Base-by-base conservation (phyloP, 2,888 invertebrate species). In the Malachius bipustulatus region DNA sequence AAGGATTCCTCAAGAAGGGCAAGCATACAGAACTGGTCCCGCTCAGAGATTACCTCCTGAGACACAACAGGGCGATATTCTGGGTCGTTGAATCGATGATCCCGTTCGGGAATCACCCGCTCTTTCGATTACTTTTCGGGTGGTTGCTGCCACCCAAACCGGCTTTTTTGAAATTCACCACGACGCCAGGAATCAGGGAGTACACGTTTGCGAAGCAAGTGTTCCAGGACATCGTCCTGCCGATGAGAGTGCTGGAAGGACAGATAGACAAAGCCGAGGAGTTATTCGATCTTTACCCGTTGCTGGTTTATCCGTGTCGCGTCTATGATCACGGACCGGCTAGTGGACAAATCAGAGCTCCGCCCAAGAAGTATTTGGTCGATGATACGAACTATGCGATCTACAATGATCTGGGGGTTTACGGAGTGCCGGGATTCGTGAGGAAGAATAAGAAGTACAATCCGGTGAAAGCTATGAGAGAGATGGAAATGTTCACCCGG, bases 51-150 rank as follows among this genome's bases (percentile, higher is more conserved):
- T 79, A 79, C 49, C 56, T 79, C 10, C 51, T 78, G 1, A 60
- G 78, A 14, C 77, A 79, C 51, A 74, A 77, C 49, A 60, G 77
- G 46, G 69, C 77, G 2, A 78, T 79, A 35, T 79, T 79, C 54
- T 79, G 79, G 79, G 78, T 79, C 0, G 71, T 78, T 0, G 77
- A 78, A 59, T 71, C 73, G 12, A 77, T 79, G 78, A 64, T 79
- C 30, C 73, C 77, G 0, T 76, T 77, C 45, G 78, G 78, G n/a
- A 79, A 79, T 47, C 57, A 77, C 47, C 67, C 67, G 0, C 9
- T 76, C 3, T 78, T 79, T 51, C 63, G 77, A 38, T 51, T 65
- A 3, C 45, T 76, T 0, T 71, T 78, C 46, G 78, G 78, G 0
- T 79, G 77, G 77, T 55, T 78, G 1, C 51, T 77, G 15, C 79